Base-by-base conservation (phyloP, 2,113 vertebrate species). In the Empidonax traillii region DNA sequence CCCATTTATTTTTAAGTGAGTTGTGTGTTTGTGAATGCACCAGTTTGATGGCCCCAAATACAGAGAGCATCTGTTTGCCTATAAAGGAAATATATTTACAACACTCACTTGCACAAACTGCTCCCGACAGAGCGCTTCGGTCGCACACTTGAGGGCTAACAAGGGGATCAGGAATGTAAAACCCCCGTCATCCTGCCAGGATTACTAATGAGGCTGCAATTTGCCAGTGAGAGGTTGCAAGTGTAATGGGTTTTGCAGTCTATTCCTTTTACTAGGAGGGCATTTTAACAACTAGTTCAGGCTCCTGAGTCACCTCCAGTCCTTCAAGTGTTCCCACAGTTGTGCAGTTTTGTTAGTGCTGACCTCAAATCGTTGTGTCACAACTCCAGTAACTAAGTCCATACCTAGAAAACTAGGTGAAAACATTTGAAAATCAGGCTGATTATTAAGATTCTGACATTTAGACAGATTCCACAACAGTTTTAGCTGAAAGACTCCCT, bases 71-170 rank as follows among this genome's bases (percentile, higher is more conserved):
- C 94, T 97, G 93, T 95, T 97, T 94, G 94, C 75, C 78, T 69
- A 52, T 91, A 93, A 93, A 95, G 85, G 82, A 90, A 96, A 93
- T 83, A 82, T 65, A 94, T 95, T 96, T 94, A 91, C 85, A 93
- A 66, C 94, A 66, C 62, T 80, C 67, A 53, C 74, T 95, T 89
- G 41, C 85, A 89, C 81, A 89, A 87, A 96, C 71, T 74, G 85
- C 91, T 96, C 93, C 87, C 74, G 0, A 82, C 93, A 89, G 81
- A 93, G 81, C 3, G 51, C 78, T 93, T 93, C 85, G 77, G 90
- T 67, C 67, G 49, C 75, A 93, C 85, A 84, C 89, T 87, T 51
- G 74, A 94, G 94, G 85, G 74, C 71, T 93, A 94, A 89, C 71
- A 56, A 94, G 91, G 89, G 77, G 91, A 92, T 82, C 85, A 82